These are phyloP conservation scores for Sarotherodon lohbergeri DNA, from an alignment of 2,113 vertebrate genomes.

Conservation along the genomic window DNA sequence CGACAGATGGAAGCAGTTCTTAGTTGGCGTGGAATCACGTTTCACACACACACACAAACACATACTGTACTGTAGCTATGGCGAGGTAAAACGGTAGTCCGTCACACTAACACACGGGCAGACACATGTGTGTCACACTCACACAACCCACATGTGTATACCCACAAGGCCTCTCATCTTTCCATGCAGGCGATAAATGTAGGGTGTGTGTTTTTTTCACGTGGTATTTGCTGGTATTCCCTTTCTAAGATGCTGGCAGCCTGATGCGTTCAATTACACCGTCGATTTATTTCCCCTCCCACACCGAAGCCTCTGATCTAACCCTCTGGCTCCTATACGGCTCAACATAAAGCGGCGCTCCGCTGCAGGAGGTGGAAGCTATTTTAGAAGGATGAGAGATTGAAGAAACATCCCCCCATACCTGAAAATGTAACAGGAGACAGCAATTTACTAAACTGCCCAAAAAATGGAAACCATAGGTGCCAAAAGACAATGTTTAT, in stretches of 20 bases:
- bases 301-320: constrained; percentile 62
- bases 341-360: constrained; percentile 51
- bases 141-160: constrained; percentile 40
- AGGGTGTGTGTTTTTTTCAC: constrained; percentile 48
- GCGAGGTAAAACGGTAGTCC: neutral
- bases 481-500: neutral
- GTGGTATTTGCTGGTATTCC: constrained; percentile 56
- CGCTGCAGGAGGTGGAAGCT: neutral
- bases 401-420: neutral
- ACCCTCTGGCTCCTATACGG: constrained; percentile 50
- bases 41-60: constrained; percentile 24
- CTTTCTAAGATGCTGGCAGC: constrained; percentile 49
- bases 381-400: constrained; percentile 27
- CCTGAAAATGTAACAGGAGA: constrained; percentile 23
- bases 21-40: constrained; percentile 43
- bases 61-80: neutral
- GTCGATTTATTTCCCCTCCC: constrained; percentile 59
- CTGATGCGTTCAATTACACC: constrained; percentile 66
- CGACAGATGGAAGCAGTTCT: constrained; percentile 70
- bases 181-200: constrained; percentile 40
- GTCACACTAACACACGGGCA: constrained; percentile 5
- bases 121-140: constrained; percentile 28
- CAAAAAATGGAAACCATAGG: neutral
- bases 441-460: constrained; percentile 19
- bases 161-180: constrained; percentile 48